Conservation (phyloP, 1,140 invertebrate genomes). For the Drosophila serrata region DNA sequence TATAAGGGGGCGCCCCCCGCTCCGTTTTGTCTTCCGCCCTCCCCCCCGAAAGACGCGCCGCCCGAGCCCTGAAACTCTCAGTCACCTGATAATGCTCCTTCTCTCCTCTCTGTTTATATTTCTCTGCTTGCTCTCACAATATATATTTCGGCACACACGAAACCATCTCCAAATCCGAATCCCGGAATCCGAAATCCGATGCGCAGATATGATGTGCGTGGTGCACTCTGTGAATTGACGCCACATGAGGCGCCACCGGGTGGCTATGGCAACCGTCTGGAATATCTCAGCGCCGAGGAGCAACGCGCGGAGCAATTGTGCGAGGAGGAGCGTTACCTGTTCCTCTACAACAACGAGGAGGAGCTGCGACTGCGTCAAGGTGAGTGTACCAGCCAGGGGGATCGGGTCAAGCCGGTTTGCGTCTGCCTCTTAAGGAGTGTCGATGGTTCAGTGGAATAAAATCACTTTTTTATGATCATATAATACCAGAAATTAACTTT, state of each 20-base stretch:
- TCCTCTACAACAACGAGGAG: slow-evolving; percentile 94
- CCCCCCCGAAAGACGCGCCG: slow-evolving; percentile 12
- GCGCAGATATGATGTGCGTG: slow-evolving; percentile 97
- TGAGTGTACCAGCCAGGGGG: slow-evolving; percentile 76
- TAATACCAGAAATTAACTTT: background rate
- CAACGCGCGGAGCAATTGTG: slow-evolving; percentile 93
- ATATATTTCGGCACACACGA: slow-evolving; percentile 46
- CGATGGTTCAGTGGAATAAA: background rate
- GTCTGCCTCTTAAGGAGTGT: slow-evolving; percentile 9
- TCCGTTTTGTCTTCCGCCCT: slow-evolving; percentile 27
- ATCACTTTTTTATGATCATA: background rate
- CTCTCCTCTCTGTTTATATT: slow-evolving; percentile 64
- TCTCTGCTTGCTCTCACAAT: slow-evolving; percentile 75
- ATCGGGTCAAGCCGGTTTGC: background rate
- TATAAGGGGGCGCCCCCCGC: background rate
- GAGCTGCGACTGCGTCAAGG: slow-evolving; percentile 94
- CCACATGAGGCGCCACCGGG: slow-evolving; percentile 90
- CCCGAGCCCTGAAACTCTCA: slow-evolving; percentile 6
- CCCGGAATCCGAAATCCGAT: background rate
- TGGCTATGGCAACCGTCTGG: slow-evolving; percentile 89
- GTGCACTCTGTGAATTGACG: slow-evolving; percentile 92
- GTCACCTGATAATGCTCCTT: slow-evolving; percentile 61
- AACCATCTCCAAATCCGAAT: background rate
- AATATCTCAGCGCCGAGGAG: slow-evolving; percentile 92
- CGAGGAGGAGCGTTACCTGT: slow-evolving; percentile 96